phyloP scores from a whole-genome alignment of 2,888 invertebrate species.

The Dryobota labecula region DNA sequence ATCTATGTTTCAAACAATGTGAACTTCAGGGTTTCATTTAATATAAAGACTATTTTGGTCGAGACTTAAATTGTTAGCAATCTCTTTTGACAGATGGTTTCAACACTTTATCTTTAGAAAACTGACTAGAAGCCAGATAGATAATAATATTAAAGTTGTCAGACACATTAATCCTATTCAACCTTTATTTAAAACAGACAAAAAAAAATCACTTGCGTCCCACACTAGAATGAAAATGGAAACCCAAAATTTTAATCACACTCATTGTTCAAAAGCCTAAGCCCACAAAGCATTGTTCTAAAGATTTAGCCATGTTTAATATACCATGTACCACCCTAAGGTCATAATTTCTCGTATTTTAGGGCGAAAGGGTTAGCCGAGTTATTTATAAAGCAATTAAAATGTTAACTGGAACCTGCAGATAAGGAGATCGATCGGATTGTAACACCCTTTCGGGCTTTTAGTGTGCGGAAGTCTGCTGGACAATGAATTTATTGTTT shows the following conservation, averaged over 20 bases:
- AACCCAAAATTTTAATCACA: conserved; percentile 66
- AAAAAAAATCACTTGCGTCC: conserved; percentile 49
- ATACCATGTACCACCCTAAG: conserved; percentile 77
- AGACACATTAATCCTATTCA: conserved; percentile 49
- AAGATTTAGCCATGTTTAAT: conserved; percentile 66
- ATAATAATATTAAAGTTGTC: conserved; percentile 40
- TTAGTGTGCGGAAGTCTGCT: conserved; percentile 53
- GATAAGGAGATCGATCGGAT: conserved; percentile 81
- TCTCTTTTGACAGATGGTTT: conserved; percentile 33
- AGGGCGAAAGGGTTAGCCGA: conserved; percentile 80
- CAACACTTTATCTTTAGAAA: conserved; percentile 17
- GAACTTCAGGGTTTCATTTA: conserved; percentile 8
- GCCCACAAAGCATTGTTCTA: conserved; percentile 63
- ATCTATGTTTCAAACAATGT: conserved; percentile 13
- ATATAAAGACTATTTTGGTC: conserved; percentile 4
- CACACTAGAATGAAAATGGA: conserved; percentile 47
- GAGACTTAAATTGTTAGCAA: conserved; percentile 17
- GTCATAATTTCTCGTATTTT: conserved; percentile 82
- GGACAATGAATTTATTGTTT: conserved; percentile 64
- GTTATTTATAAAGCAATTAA: conserved; percentile 90
- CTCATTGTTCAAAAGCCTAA: conserved; percentile 61
- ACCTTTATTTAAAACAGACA: conserved; percentile 35
- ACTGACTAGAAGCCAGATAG: conserved; percentile 13
- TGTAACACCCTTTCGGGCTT: conserved; percentile 71
- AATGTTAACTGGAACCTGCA: conserved; percentile 81